Conservation (phyloP, 2,888 invertebrate genomes). For the Aromia moschata region DNA sequence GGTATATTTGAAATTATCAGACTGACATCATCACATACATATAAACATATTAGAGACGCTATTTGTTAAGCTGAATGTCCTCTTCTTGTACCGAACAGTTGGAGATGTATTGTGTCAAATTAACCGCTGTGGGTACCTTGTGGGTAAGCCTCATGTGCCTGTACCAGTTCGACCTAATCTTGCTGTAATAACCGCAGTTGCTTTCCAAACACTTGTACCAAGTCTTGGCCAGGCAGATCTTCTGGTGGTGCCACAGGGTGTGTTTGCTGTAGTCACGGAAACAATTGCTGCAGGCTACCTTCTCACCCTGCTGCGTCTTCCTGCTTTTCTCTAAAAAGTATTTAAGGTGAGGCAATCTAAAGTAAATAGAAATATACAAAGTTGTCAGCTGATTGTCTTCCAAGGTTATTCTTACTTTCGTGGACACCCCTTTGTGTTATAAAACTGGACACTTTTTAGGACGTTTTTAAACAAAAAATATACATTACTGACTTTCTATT, state of each 20-base stretch:
- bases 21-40: too few species aligned
- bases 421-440: too few species aligned
- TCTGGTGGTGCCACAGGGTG: slow-evolving; percentile 15
- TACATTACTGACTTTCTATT: too few species aligned
- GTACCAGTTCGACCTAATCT: slow-evolving; percentile 38
- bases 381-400: too few species aligned
- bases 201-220: slow-evolving; percentile 30
- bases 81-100: slow-evolving; percentile 59
- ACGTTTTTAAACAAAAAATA: too few species aligned
- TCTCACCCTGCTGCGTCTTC: not conserved
- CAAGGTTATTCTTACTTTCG: too few species aligned
- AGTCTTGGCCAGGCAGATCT: slow-evolving; percentile 11
- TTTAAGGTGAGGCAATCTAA: not conserved
- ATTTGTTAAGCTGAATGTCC: too few species aligned
- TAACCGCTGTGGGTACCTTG: slow-evolving; percentile 11
- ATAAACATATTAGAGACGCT: too few species aligned
- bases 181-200: slow-evolving; percentile 27
- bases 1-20: too few species aligned
- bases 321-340: not conserved
- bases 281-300: not conserved
- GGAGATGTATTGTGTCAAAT: slow-evolving; percentile 14
- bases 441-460: too few species aligned
- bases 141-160: slow-evolving; percentile 34
- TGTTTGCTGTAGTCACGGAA: slow-evolving; percentile 1
- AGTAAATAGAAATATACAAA: too few species aligned